Evolutionary conservation across 2,113 vertebrate species (phyloP), one percentile per base, ranked within the genome.

Genomic region (Haemorhous mexicanus): DNA sequence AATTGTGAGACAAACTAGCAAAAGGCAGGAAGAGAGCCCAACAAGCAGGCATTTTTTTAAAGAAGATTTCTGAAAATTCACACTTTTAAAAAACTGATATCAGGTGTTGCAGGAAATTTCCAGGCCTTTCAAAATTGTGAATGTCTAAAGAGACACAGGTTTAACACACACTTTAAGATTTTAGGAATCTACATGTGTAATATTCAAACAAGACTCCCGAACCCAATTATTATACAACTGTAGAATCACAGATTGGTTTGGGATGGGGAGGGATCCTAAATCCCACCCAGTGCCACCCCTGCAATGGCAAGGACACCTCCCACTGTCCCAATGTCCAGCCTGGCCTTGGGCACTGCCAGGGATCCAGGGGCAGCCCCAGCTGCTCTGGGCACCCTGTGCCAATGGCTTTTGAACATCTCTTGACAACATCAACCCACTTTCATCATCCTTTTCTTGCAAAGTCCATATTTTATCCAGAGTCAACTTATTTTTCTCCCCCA

Each of bases 121-220:
- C n/a, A 91, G 39, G 72, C 62, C 61, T 84, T 61, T 94, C 52
- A 75, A 70, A 84, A 53, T 37, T 14, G 41, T 76, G 84, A 79
- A 49, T 2, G 1, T 58, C 75, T 76, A 30, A 84, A 44, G 56
- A 90, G 84, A 53, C 22, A 35, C 8, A 41, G 16, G 13, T 79
- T 92, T 35, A 52, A 62, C 53, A 9, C 59, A 18, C 56, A 18
- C 13, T 79, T 95, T 52, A 33, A 55, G 80, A 80, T 66, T n/a
- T 10, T 74, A 49, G 33, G 7, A 83, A 83, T n/a, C 8, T 7
- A 0, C 23, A 10, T 4, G 2, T 16, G 4, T 6, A 35, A 4
- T 1, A 5, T 49, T 44, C 44, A n/a, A 14, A 6, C 4, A 17
- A 16, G 13, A 9, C 11, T 1, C 3, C 2, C 6, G 10, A 63